These are phyloP conservation scores for Oncorhynchus tshawytscha DNA, from an alignment of 2,113 vertebrate genomes.

Conservation along the genomic window DNA sequence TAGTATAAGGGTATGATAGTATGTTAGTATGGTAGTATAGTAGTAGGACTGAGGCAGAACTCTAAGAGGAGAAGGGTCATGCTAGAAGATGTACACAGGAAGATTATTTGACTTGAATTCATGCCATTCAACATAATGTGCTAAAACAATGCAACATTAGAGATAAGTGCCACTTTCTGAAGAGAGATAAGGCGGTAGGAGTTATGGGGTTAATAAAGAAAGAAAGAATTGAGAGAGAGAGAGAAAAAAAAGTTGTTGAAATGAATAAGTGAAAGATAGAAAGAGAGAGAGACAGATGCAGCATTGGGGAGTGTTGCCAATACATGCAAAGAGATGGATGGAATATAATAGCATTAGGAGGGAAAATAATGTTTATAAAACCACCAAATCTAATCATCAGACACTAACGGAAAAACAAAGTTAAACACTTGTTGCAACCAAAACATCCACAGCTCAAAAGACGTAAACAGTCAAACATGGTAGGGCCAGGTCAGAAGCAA, in stretches of 20 bases:
- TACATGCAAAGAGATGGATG: slow-evolving; percentile 57
- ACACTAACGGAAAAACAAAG: slow-evolving; percentile 19
- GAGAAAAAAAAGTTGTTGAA: slow-evolving; percentile 30
- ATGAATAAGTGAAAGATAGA: slow-evolving; percentile 66
- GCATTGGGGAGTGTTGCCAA: slow-evolving; percentile 29
- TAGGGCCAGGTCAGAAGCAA: slow-evolving; percentile 32
- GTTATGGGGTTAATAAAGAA: slow-evolving; percentile 64
- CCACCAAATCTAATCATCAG: slow-evolving; percentile 11
- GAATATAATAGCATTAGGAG: slow-evolving; percentile 29
- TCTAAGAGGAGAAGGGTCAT: slow-evolving; percentile 94
- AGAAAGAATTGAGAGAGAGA: slow-evolving; percentile 49
- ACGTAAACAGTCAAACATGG: slow-evolving; percentile 37
- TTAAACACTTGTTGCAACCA: slow-evolving; percentile 25
- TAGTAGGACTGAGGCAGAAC: slow-evolving; percentile 76
- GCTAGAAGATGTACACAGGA: slow-evolving; percentile 99
- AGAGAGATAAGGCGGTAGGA: slow-evolving; percentile 74
- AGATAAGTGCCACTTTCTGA: slow-evolving; percentile 99
- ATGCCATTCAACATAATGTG: slow-evolving; percentile 99
- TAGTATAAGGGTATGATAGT: slow-evolving; percentile 46
- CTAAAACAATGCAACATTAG: slow-evolving; percentile 99
- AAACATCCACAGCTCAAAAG: slow-evolving; percentile 48
- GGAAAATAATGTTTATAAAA: slow-evolving; percentile 1
- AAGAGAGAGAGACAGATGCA: slow-evolving; percentile 60
- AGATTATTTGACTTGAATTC: slow-evolving; percentile 99
- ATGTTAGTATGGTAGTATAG: slow-evolving; percentile 63